Percentiles rank a stretch among this genome's conserved stretches.
phyloP scores from a whole-genome alignment of 2,797 vertebrate genomes.

The Menidia menidia region DNA sequence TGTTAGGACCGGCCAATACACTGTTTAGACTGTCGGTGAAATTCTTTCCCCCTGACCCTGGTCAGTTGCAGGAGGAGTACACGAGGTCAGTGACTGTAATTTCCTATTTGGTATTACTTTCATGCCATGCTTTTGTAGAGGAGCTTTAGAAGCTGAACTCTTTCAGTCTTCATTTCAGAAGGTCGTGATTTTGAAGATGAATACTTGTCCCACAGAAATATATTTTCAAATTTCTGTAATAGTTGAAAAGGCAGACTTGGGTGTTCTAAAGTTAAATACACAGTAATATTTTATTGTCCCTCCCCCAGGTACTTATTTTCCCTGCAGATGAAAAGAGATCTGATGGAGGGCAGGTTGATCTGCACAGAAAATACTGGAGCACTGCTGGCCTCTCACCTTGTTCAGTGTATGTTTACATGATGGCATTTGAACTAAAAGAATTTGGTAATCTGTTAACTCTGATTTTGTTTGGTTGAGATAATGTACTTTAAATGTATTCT shows the following conservation, averaged over 20 bases:
- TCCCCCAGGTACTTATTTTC: conserved; percentile 93
- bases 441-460: background rate
- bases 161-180: conserved; percentile 7
- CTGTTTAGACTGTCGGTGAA: conserved; percentile 94
- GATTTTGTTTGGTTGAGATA: background rate
- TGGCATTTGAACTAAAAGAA: background rate
- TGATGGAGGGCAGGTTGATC: conserved; percentile 88
- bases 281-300: background rate
- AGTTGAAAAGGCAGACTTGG: background rate
- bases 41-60: conserved; percentile 98
- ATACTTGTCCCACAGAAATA: too few relatives aligned
- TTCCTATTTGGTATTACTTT: conserved; percentile 46
- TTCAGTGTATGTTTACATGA: conserved; percentile 87
- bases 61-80: conserved; percentile 95
- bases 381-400: conserved; percentile 91
- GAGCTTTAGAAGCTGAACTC: conserved; percentile 21
- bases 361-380: conserved; percentile 92
- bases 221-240: too few relatives aligned
- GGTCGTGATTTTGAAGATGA: conserved; percentile 17
- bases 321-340: conserved; percentile 94
- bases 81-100: conserved; percentile 85
- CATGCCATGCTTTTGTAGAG: conserved; percentile 18
- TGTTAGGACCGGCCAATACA: conserved; percentile 89
- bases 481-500: background rate
- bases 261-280: background rate